phyloP scores from a whole-genome alignment of 2,797 vertebrate genomes.

The Amblyopsis hoosieri region DNA sequence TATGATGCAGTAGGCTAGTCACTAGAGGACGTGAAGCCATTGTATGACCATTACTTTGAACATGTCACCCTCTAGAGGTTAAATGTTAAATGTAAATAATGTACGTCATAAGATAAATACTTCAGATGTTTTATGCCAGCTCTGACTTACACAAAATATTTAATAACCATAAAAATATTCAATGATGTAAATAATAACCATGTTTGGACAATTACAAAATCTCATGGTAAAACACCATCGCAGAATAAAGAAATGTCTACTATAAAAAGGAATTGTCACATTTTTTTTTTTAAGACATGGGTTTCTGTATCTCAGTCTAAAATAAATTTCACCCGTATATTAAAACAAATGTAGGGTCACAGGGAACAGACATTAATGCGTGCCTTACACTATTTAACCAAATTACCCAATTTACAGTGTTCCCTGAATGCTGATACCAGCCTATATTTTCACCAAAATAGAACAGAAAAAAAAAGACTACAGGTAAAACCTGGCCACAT shows the following conservation, averaged over 20 bases:
- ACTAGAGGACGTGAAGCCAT: background rate
- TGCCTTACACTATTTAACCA: background rate
- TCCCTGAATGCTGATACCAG: background rate
- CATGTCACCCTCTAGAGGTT: conserved; percentile 58
- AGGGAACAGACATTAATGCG: background rate
- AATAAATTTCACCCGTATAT: background rate
- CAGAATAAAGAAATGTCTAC: conserved; percentile 20
- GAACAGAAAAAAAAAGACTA: background rate
- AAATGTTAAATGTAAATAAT: too few species aligned
- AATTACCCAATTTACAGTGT: background rate
- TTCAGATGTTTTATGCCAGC: too few species aligned
- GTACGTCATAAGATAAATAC: too few species aligned
- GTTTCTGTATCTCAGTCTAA: conserved; percentile 8
- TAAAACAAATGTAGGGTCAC: background rate
- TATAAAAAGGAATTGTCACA: conserved; percentile 8
- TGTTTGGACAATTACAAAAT: conserved; percentile 17
- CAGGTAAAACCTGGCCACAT: background rate
- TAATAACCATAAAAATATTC: conserved; percentile 55
- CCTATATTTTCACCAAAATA: background rate
- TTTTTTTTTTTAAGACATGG: conserved; percentile 17
- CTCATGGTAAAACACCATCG: conserved; percentile 23
- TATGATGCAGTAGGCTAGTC: background rate
- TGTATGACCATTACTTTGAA: conserved; percentile 21
- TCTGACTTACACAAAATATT: background rate
- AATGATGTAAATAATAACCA: conserved; percentile 29